phyloP scores from a whole-genome alignment of 1,140 invertebrate genomes.

The Cecropterus lyciades region DNA sequence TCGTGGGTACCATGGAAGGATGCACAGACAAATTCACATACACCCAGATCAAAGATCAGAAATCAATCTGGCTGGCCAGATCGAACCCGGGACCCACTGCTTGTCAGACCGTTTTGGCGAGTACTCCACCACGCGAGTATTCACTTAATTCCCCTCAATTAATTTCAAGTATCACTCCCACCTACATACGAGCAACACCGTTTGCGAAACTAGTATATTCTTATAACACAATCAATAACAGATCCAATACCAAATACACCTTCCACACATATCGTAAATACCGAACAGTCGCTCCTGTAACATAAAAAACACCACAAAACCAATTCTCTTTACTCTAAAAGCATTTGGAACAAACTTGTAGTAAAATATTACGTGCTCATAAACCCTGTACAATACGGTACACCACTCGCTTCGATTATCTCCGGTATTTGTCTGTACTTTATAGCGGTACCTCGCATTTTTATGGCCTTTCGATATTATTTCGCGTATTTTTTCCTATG shows the following conservation, averaged over 20 bases:
- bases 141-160: no score
- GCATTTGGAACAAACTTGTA: constrained; percentile 56
- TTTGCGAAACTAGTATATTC: no score
- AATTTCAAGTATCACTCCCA: no score
- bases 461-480: constrained; percentile 81
- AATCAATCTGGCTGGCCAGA: no score
- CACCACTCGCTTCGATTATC: constrained; percentile 75
- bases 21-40: no score
- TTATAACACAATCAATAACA: not conserved
- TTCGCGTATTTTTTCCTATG: constrained; percentile 71
- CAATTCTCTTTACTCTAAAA: constrained; percentile 50
- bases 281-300: not conserved
- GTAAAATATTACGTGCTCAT: constrained; percentile 80
- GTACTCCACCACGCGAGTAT: no score
- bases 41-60: no score
- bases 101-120: no score
- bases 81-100: no score
- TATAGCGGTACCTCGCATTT: constrained; percentile 71
- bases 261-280: not conserved
- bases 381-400: constrained; percentile 73
- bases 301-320: constrained; percentile 36
- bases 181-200: not conserved
- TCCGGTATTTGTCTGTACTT: constrained; percentile 76
- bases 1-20: no score
- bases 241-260: not conserved